phyloP scores from a whole-genome alignment of 2,888 invertebrate genomes.

The Quadroppia sp. region DNA sequence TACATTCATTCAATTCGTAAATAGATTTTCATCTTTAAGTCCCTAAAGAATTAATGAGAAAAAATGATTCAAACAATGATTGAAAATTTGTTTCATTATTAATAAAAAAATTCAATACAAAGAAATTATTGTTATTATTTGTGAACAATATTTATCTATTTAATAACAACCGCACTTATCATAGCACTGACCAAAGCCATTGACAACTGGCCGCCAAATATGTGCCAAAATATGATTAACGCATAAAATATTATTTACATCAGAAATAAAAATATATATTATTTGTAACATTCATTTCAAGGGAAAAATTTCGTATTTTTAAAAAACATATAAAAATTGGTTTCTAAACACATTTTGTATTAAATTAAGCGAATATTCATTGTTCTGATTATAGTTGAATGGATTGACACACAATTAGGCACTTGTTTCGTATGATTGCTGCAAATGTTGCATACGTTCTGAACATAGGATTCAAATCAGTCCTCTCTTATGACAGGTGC shows the following conservation, averaged over 20 bases:
- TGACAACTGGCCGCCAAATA: not conserved
- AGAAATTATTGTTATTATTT: not conserved
- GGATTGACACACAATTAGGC: not conserved
- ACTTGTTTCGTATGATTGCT: slow-evolving; percentile 25
- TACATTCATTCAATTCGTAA: no score
- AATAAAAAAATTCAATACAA: not conserved
- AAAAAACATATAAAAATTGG: not conserved
- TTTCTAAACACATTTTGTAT: not conserved
- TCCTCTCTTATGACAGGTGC: not conserved
- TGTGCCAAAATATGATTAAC: not conserved
- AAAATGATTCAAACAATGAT: not conserved
- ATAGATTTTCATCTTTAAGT: no score
- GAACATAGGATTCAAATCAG: not conserved
- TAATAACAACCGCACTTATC: slow-evolving; percentile 18
- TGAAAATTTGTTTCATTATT: not conserved
- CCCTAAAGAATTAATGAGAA: not conserved
- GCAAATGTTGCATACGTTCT: slow-evolving; percentile 35
- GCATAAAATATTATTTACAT: slow-evolving; percentile 29
- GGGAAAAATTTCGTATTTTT: not conserved
- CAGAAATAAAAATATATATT: not conserved
- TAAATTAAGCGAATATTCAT: not conserved
- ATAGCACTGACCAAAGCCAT: no score
- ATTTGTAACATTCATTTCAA: slow-evolving; percentile 6
- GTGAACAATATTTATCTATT: not conserved
- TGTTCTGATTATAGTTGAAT: not conserved